Evolutionary conservation across 2,888 invertebrate genomes (phyloP).

Genomic region (Argyresthia goedartella): DNA sequence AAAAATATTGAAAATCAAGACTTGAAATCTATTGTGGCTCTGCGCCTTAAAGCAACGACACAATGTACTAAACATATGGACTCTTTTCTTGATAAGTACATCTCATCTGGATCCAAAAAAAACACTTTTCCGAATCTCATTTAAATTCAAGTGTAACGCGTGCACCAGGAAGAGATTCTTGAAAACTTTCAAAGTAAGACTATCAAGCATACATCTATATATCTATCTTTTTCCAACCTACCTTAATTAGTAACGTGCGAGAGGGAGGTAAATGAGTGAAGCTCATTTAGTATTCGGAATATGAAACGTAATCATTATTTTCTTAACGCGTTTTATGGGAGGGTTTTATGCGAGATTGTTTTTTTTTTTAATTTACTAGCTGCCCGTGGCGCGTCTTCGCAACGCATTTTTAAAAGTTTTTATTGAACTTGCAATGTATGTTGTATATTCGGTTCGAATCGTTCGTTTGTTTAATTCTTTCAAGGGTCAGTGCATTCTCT

Average conservation of each 20-base stretch:
- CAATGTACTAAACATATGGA: too few relatives aligned
- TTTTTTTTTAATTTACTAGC: neutral
- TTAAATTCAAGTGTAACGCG: neutral
- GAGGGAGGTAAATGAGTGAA: conserved; percentile 30
- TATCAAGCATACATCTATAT: neutral
- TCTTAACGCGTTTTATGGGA: conserved; percentile 31
- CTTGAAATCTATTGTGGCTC: too few relatives aligned
- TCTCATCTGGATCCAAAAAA: too few relatives aligned
- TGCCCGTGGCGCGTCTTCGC: neutral
- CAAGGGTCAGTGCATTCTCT: neutral
- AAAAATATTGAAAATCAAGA: too few relatives aligned
- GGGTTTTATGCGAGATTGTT: conserved; percentile 21
- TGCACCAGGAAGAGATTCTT: neutral
- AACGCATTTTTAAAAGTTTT: neutral
- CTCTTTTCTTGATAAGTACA: too few relatives aligned
- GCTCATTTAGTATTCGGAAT: conserved; percentile 58
- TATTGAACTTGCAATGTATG: neutral
- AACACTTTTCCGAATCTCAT: neutral
- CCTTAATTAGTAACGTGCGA: conserved; percentile 9
- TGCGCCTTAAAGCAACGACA: too few relatives aligned
- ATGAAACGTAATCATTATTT: conserved; percentile 56
- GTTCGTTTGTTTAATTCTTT: neutral
- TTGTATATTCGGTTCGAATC: neutral
- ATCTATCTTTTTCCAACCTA: conserved; percentile 17
- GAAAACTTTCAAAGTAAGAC: conserved; percentile 16